Percentiles rank a stretch among this genome's conserved stretches.
phyloP scores from a whole-genome alignment of 2,888 invertebrate genomes.

The Philaethria dido region DNA sequence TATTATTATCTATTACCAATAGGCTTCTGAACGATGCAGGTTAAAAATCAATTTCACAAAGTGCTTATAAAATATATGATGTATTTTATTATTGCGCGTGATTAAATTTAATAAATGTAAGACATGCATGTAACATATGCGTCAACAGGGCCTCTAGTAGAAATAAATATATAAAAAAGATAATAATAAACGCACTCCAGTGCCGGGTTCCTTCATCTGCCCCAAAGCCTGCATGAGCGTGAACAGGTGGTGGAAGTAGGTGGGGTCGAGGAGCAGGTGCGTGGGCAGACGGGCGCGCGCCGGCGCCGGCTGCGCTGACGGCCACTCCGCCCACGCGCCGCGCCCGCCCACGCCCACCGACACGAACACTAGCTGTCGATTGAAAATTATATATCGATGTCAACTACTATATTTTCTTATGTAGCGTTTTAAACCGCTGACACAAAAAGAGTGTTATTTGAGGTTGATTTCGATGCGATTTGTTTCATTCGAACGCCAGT shows the following conservation, averaged over 20 bases:
- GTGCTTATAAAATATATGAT: too few species aligned
- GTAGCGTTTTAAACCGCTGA: too few species aligned
- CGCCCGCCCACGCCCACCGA: constrained; percentile 91
- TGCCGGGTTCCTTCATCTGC: constrained; percentile 91
- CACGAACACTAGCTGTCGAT: constrained; percentile 91
- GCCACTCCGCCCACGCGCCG: constrained; percentile 90
- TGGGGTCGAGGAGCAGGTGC: constrained; percentile 91
- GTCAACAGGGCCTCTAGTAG: background rate
- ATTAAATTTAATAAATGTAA: too few species aligned
- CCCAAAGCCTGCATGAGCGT: constrained; percentile 95
- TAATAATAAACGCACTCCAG: constrained; percentile 79
- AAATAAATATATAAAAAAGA: background rate
- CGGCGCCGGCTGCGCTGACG: constrained; percentile 93
- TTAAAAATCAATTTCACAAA: too few species aligned
- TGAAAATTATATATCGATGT: background rate
- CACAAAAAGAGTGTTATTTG: too few species aligned
- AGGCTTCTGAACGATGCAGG: too few species aligned
- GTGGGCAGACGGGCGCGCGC: constrained; percentile 94
- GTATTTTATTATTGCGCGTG: too few species aligned
- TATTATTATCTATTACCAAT: too few species aligned
- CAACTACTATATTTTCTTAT: too few species aligned
- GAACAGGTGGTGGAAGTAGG: constrained; percentile 96
- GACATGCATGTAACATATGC: too few species aligned
- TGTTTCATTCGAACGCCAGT: too few species aligned
- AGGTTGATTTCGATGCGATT: too few species aligned